phyloP scores from a whole-genome alignment of 2,888 invertebrate species.

The Panzeria rudis region DNA sequence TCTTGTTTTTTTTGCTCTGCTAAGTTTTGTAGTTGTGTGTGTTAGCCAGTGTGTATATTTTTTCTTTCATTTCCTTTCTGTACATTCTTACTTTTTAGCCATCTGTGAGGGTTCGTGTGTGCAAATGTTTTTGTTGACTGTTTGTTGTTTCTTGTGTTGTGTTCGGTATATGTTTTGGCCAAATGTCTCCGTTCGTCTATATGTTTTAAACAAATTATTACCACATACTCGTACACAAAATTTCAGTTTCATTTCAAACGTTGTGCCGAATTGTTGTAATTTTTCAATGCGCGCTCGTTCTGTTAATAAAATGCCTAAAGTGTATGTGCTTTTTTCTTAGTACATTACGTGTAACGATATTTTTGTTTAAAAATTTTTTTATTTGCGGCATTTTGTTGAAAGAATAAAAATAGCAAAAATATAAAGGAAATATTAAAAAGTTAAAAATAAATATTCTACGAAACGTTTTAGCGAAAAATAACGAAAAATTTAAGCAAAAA shows the following conservation, averaged over 20 bases:
- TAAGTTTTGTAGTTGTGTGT: neutral
- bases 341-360: constrained; percentile 27
- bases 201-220: constrained; percentile 68
- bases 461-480: too few relatives aligned
- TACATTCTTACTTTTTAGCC: constrained; percentile 54
- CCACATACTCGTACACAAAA: constrained; percentile 75
- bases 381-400: constrained; percentile 57
- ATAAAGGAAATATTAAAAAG: constrained; percentile 8
- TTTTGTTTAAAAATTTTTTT: constrained; percentile 14
- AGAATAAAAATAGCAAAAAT: constrained; percentile 38
- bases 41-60: neutral
- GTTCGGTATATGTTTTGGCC: constrained; percentile 73
- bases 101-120: constrained; percentile 43
- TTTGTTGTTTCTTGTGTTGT: constrained; percentile 53
- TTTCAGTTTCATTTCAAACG: constrained; percentile 83
- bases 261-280: constrained; percentile 78
- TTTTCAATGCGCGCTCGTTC: constrained; percentile 57
- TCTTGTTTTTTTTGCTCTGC: neutral
- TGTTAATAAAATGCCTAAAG: neutral
- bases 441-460: constrained; percentile 29
- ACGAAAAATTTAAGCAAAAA: constrained; percentile 63
- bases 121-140: constrained; percentile 62
- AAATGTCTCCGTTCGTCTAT: constrained; percentile 70
- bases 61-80: constrained; percentile 42
- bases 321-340: constrained; percentile 13